phyloP scores from a whole-genome alignment of 2,113 vertebrate species.

The Dunckerocampus dactyliophorus region DNA sequence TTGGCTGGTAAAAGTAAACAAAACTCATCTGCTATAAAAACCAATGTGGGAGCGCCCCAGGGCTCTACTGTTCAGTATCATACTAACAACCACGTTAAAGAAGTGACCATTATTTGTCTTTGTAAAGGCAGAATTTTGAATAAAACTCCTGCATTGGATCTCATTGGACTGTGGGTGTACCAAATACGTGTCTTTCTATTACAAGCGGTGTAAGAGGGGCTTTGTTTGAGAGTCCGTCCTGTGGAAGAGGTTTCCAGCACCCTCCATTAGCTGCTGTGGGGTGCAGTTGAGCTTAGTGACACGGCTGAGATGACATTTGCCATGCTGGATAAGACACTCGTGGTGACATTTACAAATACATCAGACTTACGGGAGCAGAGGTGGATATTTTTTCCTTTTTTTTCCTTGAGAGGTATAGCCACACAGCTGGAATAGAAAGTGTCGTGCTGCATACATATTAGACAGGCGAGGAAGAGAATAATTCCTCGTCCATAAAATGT shows the following conservation, averaged over 20 bases:
- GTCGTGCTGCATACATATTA: constrained; percentile 23
- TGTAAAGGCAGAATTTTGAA: too few relatives aligned
- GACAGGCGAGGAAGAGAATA: neutral
- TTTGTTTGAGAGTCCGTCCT: constrained; percentile 10
- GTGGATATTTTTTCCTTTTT: neutral
- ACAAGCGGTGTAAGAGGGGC: neutral
- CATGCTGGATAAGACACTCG: constrained; percentile 46
- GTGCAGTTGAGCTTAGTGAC: constrained; percentile 29
- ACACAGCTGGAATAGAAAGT: constrained; percentile 21
- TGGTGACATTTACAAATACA: constrained; percentile 62
- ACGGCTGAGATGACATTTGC: constrained; percentile 56
- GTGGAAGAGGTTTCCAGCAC: constrained; percentile 18
- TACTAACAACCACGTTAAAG: too few relatives aligned
- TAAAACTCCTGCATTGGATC: too few relatives aligned
- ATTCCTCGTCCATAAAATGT: constrained; percentile 21
- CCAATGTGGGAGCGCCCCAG: too few relatives aligned
- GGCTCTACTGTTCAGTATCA: too few relatives aligned
- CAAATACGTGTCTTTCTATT: neutral
- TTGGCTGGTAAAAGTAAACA: too few relatives aligned
- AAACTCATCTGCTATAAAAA: too few relatives aligned
- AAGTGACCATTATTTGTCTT: too few relatives aligned
- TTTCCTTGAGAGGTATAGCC: constrained; percentile 14
- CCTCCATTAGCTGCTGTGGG: constrained; percentile 16
- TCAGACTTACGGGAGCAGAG: constrained; percentile 14
- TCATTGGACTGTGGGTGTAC: neutral